Evolutionary conservation across 2,888 invertebrate species (phyloP), one percentile per base, ranked within the genome.

Genomic region (Melieria crassipennis): DNA sequence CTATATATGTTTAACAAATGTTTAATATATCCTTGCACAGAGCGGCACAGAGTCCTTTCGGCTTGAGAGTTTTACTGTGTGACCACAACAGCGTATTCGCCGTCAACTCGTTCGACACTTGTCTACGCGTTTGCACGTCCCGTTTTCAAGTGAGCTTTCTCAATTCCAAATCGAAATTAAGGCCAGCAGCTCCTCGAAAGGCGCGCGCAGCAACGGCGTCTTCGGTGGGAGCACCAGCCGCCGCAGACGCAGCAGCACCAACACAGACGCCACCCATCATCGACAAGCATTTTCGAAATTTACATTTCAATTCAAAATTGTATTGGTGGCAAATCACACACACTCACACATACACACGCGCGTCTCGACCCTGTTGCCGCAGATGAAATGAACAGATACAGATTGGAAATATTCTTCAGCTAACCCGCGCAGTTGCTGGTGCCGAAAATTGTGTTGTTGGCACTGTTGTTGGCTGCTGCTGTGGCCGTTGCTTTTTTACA

Each of bases 81-180:
- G 30, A 30, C 30, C 30, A 30, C 30, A 30, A 30, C 30, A 30
- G 30, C 30, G 30, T 30, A 30, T 30, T 30, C 64, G 50, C 52
- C 60, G 68, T 60, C 56, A 50, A 62, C 63, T 63, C 62, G 60
- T 55, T 57, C 68, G 60, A 63, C 46, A 55, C 50, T 67, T 83
- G 86, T 86, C 86, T 81, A 80, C 81, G 83, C 86, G 84, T 85
- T 82, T 84, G 78, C 83, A 84, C 86, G 84, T 85, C 84, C 85
- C 85, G 84, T 82, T 82, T 86, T 85, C 85, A 84, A 87, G 83
- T 87, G 86, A 86, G 83, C 84, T 83, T 83, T 81, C 81, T 79
- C 79, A 82, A 82, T 85, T 85, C 84, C 84, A 85, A 86, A 84
- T 85, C 79, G 77, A 80, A 81, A 83, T 82, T 83, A 81, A 81